Evolutionary conservation across 1,140 invertebrate species (phyloP).

Genomic region (Thaumatotibia leucotreta): DNA sequence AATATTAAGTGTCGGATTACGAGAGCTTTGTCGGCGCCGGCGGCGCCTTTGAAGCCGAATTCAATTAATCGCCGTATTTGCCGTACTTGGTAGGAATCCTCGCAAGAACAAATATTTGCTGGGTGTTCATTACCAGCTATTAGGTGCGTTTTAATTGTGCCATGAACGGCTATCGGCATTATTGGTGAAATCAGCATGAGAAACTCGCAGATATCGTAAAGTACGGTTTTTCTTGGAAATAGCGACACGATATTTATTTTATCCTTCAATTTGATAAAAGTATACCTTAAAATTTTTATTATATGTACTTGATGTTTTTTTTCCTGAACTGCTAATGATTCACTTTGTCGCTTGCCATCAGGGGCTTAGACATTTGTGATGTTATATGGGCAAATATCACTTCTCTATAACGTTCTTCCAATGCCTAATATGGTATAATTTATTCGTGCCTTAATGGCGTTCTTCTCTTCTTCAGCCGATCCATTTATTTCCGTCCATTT

Average conservation of each 20-base stretch:
- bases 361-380: no score
- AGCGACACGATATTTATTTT: neutral
- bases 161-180: neutral
- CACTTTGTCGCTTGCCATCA: no score
- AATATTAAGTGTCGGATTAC: conserved; percentile 61
- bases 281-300: no score
- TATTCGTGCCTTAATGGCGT: no score
- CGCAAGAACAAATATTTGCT: conserved; percentile 71
- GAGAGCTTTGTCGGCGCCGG: conserved; percentile 48
- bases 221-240: neutral
- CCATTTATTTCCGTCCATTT: no score
- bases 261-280: no score
- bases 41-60: conserved; percentile 69
- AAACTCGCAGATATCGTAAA: neutral
- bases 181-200: neutral
- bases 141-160: conserved; percentile 51
- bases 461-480: no score
- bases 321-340: no score
- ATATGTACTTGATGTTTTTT: no score
- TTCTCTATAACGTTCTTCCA: no score
- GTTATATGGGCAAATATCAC: no score
- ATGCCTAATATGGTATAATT: no score
- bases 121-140: conserved; percentile 66
- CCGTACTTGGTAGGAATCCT: conserved; percentile 50
- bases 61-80: conserved; percentile 75